Percentiles rank a stretch among this genome's conserved stretches.
These are phyloP conservation scores for Lithobates pipiens DNA, from an alignment of 2,797 vertebrate species.

Conservation along the genomic window DNA sequence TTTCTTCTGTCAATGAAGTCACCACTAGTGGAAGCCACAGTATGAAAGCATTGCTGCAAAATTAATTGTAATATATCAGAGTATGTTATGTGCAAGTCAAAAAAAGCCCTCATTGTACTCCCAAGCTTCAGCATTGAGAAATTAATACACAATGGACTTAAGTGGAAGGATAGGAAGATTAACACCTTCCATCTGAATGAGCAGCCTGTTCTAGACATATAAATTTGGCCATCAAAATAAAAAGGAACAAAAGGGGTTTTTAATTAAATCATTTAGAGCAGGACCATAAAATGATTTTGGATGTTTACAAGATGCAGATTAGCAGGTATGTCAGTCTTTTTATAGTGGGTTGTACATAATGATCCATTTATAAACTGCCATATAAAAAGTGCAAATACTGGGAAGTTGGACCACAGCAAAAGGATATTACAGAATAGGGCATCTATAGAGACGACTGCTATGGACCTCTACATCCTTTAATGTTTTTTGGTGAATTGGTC, in stretches of 20 bases:
- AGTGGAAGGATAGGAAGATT: background rate
- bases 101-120: too few species aligned
- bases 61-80: background rate
- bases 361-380: background rate
- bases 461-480: background rate
- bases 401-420: background rate
- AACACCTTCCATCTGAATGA: background rate
- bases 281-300: background rate
- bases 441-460: background rate
- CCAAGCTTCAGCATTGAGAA: too few species aligned
- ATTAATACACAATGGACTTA: too few species aligned
- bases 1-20: conserved; percentile 11
- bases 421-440: background rate
- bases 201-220: background rate
- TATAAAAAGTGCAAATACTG: background rate
- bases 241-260: background rate
- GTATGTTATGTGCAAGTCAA: too few species aligned
- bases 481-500: too few species aligned
- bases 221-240: too few species aligned
- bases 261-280: background rate
- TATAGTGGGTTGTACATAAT: background rate
- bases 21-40: conserved; percentile 2
- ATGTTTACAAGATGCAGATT: background rate
- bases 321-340: background rate
- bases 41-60: background rate